Percentiles rank a stretch among this genome's conserved stretches.
These are phyloP conservation scores for Oscheius sp. DNA, from an alignment of 2,888 invertebrate species.

Conservation along the genomic window DNA sequence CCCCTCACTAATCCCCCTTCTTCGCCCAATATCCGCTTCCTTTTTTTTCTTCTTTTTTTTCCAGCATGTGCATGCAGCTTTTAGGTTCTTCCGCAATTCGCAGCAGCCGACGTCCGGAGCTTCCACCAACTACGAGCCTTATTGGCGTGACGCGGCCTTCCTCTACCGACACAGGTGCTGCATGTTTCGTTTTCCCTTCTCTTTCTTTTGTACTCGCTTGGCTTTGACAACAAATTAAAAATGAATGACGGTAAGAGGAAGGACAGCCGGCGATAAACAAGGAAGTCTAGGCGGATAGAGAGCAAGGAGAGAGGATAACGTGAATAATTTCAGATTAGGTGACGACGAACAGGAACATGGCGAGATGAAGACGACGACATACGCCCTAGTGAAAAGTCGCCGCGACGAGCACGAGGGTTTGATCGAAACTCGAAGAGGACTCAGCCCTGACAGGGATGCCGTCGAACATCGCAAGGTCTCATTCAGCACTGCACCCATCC, in stretches of 20 bases:
- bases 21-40: background rate
- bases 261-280: too few relatives aligned
- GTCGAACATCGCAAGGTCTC: slow-evolving; percentile 67
- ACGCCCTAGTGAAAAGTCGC: slow-evolving; percentile 57
- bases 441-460: slow-evolving; percentile 61
- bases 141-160: slow-evolving; percentile 70
- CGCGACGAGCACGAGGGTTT: slow-evolving; percentile 46
- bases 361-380: slow-evolving; percentile 54
- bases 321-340: slow-evolving; percentile 48
- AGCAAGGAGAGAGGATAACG: background rate
- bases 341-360: slow-evolving; percentile 47
- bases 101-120: background rate
- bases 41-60: background rate
- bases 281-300: too few relatives aligned
- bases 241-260: background rate
- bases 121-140: slow-evolving; percentile 61
- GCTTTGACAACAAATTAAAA: background rate
- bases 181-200: slow-evolving; percentile 13
- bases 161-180: slow-evolving; percentile 61
- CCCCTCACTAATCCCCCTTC: background rate
- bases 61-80: slow-evolving; percentile 20
- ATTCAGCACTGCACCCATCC: slow-evolving; percentile 71
- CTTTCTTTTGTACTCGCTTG: background rate
- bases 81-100: slow-evolving; percentile 29
- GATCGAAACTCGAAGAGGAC: slow-evolving; percentile 61